These are phyloP conservation scores for Chrysodeixis includens DNA, from an alignment of 2,888 invertebrate species.

Conservation along the genomic window DNA sequence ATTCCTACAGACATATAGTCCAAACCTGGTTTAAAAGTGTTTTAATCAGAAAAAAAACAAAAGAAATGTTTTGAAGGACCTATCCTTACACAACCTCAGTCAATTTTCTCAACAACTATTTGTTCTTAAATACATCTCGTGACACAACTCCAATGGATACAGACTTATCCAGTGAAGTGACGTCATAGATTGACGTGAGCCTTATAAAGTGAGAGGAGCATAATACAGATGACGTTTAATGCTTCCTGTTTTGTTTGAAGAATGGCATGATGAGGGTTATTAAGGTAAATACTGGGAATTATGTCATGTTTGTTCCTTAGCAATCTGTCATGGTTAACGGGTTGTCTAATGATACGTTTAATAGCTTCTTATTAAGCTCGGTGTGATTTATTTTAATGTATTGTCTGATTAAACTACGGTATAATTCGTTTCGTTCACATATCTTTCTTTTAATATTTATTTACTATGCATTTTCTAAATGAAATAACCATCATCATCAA, in stretches of 20 bases:
- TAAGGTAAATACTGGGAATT: not conserved
- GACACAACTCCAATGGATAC: not conserved
- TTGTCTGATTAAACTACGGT: too few relatives aligned
- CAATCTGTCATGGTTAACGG: not conserved
- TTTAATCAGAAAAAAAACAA: too few relatives aligned
- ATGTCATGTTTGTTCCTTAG: slow-evolving; percentile 2
- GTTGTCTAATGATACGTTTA: not conserved
- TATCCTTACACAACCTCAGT: too few relatives aligned
- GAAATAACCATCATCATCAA: too few relatives aligned
- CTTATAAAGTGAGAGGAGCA: slow-evolving; percentile 11
- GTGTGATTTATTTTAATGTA: slow-evolving; percentile 1
- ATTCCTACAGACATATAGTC: too few relatives aligned
- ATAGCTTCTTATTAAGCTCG: not conserved
- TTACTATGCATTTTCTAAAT: too few relatives aligned
- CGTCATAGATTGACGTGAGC: not conserved
- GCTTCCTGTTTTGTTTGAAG: slow-evolving; percentile 6
- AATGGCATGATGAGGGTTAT: slow-evolving; percentile 7
- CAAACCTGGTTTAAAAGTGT: too few relatives aligned
- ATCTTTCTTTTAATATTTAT: too few relatives aligned
- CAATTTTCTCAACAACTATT: too few relatives aligned
- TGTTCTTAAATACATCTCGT: too few relatives aligned
- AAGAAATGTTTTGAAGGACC: too few relatives aligned
- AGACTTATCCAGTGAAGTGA: not conserved
- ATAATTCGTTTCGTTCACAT: too few relatives aligned
- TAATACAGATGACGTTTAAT: slow-evolving; percentile 25